Base-by-base conservation (phyloP, 2,888 invertebrate genomes). In the Pristionchus mayeri region DNA sequence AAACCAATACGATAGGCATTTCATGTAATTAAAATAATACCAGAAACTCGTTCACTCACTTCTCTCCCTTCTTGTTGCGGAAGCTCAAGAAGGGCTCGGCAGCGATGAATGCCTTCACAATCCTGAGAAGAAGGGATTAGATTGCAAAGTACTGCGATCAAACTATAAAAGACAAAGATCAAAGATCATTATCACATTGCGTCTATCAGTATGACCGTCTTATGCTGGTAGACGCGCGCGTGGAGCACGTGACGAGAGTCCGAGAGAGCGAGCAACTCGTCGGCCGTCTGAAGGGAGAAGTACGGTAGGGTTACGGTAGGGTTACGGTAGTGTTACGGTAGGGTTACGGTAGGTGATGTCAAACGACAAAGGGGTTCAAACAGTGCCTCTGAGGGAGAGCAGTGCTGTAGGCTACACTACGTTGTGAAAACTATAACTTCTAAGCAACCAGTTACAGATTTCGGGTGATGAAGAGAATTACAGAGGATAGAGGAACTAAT, bases 181-280 rank as follows among this genome's bases (percentile, higher is more conserved):
- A 34, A 48, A 50, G 54, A 75, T 48, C 27, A 84, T 50, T 79
- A 71, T 85, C 78, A 91, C 90, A 91, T 83, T 3, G 71, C 57
- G 37, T 90, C 90, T 18, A 87, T 86, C 18, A 86, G 88, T 13
- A 87, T 63, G n/a, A 87, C 88, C 11, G 91, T 89, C 81, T 90
- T 89, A 85, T 92, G 92, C 71, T 91, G 90, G 85, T 92, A 92
- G 34, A 90, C 88, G n/a, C 80, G 85, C 24, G 87, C 85, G 85
- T 92, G 91, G 18, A 92, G 87, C 34, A 86, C 85, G 48, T 87
- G 86, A 9, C 91, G 86, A 0, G 90, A 85, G 21, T 86, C 86
- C 7, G 88, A 89, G 27, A 88, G 87, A 13, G 85, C 54, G 44
- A 85, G 80, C 34, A 91, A 27, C 3, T 87, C 87, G 27, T 84